These are phyloP conservation scores for Drosophila engyochracea DNA, from an alignment of 2,888 invertebrate genomes.

Conservation along the genomic window DNA sequence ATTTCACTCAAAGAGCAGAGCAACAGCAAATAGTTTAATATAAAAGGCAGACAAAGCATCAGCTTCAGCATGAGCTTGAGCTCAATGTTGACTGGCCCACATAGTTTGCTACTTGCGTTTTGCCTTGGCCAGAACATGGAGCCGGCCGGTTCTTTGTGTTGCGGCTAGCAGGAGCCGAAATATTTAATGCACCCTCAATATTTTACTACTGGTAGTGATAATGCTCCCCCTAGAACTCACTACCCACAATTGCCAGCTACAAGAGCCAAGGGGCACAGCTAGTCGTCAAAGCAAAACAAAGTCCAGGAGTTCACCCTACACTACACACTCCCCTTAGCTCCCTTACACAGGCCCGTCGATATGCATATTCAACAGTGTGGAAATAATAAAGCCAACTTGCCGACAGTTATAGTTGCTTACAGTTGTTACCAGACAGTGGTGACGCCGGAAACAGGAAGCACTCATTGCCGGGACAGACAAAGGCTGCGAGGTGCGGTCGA, in stretches of 20 bases:
- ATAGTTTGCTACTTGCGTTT: constrained; percentile 45
- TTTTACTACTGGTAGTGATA: constrained; percentile 65
- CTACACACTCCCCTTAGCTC: neutral
- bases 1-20: constrained; percentile 35
- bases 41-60: constrained; percentile 70
- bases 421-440: constrained; percentile 67
- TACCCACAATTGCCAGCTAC: constrained; percentile 25
- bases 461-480: constrained; percentile 67
- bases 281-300: constrained; percentile 70
- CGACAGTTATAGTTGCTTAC: constrained; percentile 76
- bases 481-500: constrained; percentile 17
- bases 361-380: constrained; percentile 79
- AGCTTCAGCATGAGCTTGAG: constrained; percentile 12
- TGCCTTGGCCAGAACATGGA: constrained; percentile 15
- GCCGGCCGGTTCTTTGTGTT: constrained; percentile 31
- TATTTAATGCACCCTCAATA: constrained; percentile 76
- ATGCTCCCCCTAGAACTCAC: constrained; percentile 57
- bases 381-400: constrained; percentile 81
- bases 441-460: constrained; percentile 72
- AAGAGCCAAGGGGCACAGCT: constrained; percentile 36
- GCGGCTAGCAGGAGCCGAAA: constrained; percentile 45
- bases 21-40: constrained; percentile 70
- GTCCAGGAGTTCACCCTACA: constrained; percentile 18
- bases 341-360: constrained; percentile 29
- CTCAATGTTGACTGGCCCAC: constrained; percentile 35